Base-by-base conservation (phyloP, 1,140 invertebrate genomes). In the Meteorus sp. region DNA sequence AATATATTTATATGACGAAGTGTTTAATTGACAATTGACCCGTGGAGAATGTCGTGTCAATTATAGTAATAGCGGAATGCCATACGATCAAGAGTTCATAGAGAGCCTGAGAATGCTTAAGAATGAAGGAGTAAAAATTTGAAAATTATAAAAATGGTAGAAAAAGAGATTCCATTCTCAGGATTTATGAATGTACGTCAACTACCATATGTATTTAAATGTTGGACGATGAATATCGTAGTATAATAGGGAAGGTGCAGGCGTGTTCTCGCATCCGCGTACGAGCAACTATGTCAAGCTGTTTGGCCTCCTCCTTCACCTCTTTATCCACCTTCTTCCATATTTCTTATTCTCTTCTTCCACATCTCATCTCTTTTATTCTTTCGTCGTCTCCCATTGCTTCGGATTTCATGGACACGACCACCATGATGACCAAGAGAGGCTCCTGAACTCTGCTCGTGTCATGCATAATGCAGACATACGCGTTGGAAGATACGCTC, bases 401-500 rank as follows among this genome's bases (percentile, higher is more conserved):
- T 15, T 23, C 31, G 50, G 17, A 33, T 31, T 31, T 13, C 50
- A 15, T 45, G 23, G 50, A 52, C 50, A 31, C 33, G 50, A 52
- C 50, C 50, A 52, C 50, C 50, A 52, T 35, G 50, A 35, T 27
- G 45, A 52, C 27, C 25, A 52, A n/a, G 15, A 52, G 50, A 52
- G 50, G 50, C 50, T 52, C 50, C 50, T 52, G 50, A 52, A 52
- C 50, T 45, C 43, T 45, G 43, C 13, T 52, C 50, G 50, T 31
- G 50, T 52, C 50, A 52, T 52, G 50, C 50, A 52, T 52, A 52
- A 52, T 52, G 50, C 50, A 52, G 50, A 52, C 50, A 37, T 35
- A 33, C 47, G 19, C n/a, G 25, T 35, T 33, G 27, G 19, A n/a
- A 39, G 8, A 39, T 39, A 13, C 13, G n/a, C 50, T 33, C 33